Evolutionary conservation across 2,113 vertebrate species (phyloP), one percentile per base, ranked within the genome.

Genomic region (Phainopepla nitens): DNA sequence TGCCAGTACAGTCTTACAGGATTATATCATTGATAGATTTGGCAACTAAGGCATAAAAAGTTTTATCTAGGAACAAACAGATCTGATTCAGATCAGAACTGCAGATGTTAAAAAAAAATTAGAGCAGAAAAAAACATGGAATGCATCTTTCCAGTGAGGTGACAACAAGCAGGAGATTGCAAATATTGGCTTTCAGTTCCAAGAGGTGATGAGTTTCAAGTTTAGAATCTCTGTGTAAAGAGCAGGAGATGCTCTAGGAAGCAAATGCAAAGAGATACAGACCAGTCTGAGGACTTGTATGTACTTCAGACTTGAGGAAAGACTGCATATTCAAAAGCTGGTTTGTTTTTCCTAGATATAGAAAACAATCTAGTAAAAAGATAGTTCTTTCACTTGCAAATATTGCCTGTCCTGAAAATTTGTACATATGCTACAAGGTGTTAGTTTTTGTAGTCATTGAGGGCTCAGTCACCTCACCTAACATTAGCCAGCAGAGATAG

Each of bases 121-220:
- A 9, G 53, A 60, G 2, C 1, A 2, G 47, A 23, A 41, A 50
- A 50, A 51, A 31, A 3, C 17, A 54, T 1, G 0, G 3, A 75
- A 27, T 35, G 9, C 5, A 29, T 71, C 62, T 75, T 78, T 82
- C 16, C 21, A 76, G 24, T 56, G 20, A 22, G 29, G 6, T 62
- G 29, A 45, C 23, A 89, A 50, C 15, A 89, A 69, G 29, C 8
- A 69, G 5, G 6, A 3, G 0, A 7, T 27, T 78, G 9, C 47
- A 72, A 60, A 35, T 72, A 24, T 7, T 35, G 21, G 3, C 5
- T 84, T 91, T 84, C 36, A 42, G 10, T 58, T 91, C 22, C n/a
- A 41, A 89, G 87, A 87, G 11, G 22, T n/a, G 24, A n/a, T 56
- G 42, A 65, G 23, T 81, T 89, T n/a, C 42, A 73, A 35, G 27